phyloP scores from a whole-genome alignment of 2,888 invertebrate species.

The Lasioglossum vierecki region DNA sequence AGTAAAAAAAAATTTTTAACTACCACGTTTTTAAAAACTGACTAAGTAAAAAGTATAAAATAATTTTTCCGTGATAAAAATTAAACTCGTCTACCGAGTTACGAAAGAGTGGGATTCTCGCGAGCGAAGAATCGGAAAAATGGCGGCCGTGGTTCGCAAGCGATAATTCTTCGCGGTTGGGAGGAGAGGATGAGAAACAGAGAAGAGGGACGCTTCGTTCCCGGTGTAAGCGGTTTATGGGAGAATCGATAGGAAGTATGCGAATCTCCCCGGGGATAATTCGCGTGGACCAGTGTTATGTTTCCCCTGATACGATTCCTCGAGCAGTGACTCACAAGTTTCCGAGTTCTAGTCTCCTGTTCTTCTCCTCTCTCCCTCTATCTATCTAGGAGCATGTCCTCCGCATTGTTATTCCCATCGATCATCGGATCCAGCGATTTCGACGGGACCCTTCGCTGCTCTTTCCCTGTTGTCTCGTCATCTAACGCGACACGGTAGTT shows the following conservation, averaged over 20 bases:
- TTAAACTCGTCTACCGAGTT: neutral
- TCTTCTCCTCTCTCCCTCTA: neutral
- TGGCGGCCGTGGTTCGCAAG: neutral
- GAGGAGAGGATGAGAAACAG: neutral
- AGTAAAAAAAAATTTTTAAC: too few relatives aligned
- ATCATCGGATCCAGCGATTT: slow-evolving; percentile 1
- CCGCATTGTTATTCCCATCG: neutral
- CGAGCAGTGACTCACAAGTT: slow-evolving; percentile 28
- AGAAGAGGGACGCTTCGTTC: neutral
- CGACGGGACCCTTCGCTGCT: slow-evolving; percentile 3
- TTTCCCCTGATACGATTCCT: slow-evolving; percentile 15
- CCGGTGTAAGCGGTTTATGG: slow-evolving; percentile 15
- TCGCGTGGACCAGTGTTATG: slow-evolving; percentile 22
- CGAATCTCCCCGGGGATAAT: slow-evolving; percentile 27
- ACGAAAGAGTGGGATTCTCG: neutral
- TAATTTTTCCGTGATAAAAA: too few relatives aligned
- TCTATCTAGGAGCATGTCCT: neutral
- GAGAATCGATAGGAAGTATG: slow-evolving; percentile 36
- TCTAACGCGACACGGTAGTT: slow-evolving; percentile 6
- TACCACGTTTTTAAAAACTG: too few relatives aligned
- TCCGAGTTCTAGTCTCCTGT: neutral
- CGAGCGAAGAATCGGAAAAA: neutral
- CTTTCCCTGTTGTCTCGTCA: neutral
- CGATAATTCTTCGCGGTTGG: neutral
- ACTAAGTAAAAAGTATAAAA: too few relatives aligned